Base-by-base conservation (phyloP, 2,797 vertebrate genomes). In the Acrocephalus scirpaceus region DNA sequence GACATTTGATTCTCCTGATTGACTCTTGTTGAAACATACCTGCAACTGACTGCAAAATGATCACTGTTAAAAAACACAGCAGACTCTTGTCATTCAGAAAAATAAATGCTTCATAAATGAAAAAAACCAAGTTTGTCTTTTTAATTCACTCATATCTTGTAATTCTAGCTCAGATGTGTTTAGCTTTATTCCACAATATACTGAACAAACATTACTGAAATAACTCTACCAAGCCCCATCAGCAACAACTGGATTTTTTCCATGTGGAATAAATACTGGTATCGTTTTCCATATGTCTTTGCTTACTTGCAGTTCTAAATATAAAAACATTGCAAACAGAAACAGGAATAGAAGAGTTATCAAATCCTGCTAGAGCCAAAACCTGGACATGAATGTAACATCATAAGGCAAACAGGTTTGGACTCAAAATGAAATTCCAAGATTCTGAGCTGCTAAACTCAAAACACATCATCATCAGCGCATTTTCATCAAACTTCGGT, bases 281-380 rank as follows among this genome's bases (percentile, higher is more conserved):
- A 91, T 85, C 1, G 16, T 87, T 89, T 95, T 89, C 78, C 91
- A 83, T 75, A 91, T 65, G 92, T 81, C 57, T 89, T 91, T 92
- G 67, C 84, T 94, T 85, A 93, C n/a, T 79, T 90, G 47, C 61
- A 89, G 77, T 80, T 93, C 81, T 79, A 94, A 92, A 93, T 89
- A 92, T 45, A 88, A 95, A 89, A 94, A 74, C 72, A 77, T 2
- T 4, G 1, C 71, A 80, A 95, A 83, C 32, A 88, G 51, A 87
- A 85, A 94, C 48, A 93, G 80, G 60, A 74, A 64, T 3, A 76
- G 25, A 82, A 44, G 16, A 95, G 45, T 50, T 72, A 95, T 32
- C 4, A 0, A 88, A 57, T 44, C 20, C 27, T 57, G 15, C 53
- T 23, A 77, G n/a, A 95, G 48, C 18, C 54, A 73, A 78, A 94